Evolutionary conservation across 2,113 vertebrate species (phyloP).

Genomic region (Lanius collurio): DNA sequence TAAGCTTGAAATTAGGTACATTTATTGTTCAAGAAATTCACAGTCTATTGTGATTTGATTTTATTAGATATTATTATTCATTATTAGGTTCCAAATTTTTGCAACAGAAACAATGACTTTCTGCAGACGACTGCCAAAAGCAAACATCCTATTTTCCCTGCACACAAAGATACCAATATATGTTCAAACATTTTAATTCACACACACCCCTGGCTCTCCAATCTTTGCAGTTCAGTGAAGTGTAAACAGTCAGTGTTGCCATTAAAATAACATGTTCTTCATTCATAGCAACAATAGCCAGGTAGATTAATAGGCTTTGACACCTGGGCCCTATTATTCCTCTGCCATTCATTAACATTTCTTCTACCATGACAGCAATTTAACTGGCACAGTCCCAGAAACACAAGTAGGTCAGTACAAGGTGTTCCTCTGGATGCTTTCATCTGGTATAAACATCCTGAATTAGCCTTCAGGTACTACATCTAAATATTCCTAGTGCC

Average conservation of each 20-base stretch:
- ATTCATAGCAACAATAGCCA: slow-evolving; percentile 6
- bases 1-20: not conserved
- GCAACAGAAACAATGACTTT: slow-evolving; percentile 47
- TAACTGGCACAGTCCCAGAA: slow-evolving; percentile 54
- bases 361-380: slow-evolving; percentile 49
- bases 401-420: slow-evolving; percentile 69
- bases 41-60: not conserved
- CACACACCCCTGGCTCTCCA: not conserved
- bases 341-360: slow-evolving; percentile 48
- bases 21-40: not conserved
- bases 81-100: not conserved
- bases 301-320: slow-evolving; percentile 24
- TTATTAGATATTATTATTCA: slow-evolving; percentile 33
- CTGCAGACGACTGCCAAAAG: slow-evolving; percentile 52
- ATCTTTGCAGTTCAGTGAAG: slow-evolving; percentile 48
- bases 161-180: slow-evolving; percentile 21
- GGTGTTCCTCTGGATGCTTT: slow-evolving; percentile 60
- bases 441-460: slow-evolving; percentile 65
- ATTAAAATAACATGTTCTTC: slow-evolving; percentile 40
- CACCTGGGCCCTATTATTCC: not conserved
- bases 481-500: slow-evolving; percentile 40
- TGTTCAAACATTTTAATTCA: not conserved
- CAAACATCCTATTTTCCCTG: slow-evolving; percentile 39
- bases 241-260: slow-evolving; percentile 46
- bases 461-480: slow-evolving; percentile 52